phyloP scores from a whole-genome alignment of 1,140 invertebrate species.

The Penaeus chinensis region DNA sequence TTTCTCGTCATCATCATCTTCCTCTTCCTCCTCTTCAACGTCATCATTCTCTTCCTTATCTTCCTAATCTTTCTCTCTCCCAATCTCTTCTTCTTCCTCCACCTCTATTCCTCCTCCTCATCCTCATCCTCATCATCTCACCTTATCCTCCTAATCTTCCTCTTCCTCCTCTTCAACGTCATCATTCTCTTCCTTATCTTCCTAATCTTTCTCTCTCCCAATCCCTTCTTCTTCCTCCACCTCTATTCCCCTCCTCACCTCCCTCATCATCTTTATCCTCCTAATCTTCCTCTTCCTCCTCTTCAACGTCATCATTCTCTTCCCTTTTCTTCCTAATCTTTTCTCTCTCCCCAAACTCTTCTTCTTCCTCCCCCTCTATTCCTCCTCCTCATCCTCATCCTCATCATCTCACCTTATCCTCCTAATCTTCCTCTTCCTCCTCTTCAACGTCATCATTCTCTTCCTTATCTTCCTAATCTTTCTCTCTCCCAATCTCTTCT shows the following conservation, averaged over 20 bases:
- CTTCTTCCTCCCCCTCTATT: neutral
- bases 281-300: too few species aligned
- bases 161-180: too few species aligned
- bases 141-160: too few species aligned
- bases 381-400: too few species aligned
- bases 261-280: neutral
- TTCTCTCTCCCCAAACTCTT: neutral
- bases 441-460: neutral
- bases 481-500: neutral
- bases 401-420: neutral
- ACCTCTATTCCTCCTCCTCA: neutral
- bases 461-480: neutral
- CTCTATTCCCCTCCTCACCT: neutral
- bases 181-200: neutral
- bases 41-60: neutral
- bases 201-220: neutral
- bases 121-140: neutral
- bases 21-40: too few species aligned
- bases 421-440: neutral
- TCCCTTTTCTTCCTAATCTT: neutral
- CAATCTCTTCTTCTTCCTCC: neutral
- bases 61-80: neutral
- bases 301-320: neutral
- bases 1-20: neutral
- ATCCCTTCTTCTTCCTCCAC: neutral